Evolutionary conservation across 2,113 vertebrate genomes (phyloP), one percentile per base, ranked within the genome.

Genomic region (Dissostichus mawsoni): DNA sequence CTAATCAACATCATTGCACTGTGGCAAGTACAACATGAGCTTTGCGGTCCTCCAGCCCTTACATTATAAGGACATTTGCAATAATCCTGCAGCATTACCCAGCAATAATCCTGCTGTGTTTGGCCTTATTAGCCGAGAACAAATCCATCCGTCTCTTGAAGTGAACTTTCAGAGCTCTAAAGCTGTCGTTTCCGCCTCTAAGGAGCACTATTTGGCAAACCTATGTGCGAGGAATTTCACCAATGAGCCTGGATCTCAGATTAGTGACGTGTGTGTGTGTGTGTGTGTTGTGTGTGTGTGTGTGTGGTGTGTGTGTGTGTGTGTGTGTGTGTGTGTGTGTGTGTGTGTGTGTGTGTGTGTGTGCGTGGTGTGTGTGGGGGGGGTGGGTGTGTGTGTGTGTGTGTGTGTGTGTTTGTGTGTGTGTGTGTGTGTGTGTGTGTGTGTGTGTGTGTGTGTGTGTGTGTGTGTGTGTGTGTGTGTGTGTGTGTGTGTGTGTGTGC

Each of bases 101-200:
- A 14, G 47, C 62, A 66, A 76, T 73, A 89, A 82, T 87, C 81
- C 68, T 57, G 75, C 73, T 23, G 69, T 83, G 61, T 74, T 85
- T 74, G 69, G 50, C 74, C 62, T 74, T 74, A 76, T 83, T 77
- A 88, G 71, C n/a, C 0, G 20, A 52, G 44, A 65, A 78, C 57
- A 78, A 83, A 66, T 72, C 82, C 74, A 85, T 82, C 81, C 63
- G 33, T 33, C 53, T 72, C 67, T 76, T 81, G 61, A 89, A 77
- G 80, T 12, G 33, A 74, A 81, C 75, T 71, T 78, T 83, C 17
- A 5, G 47, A 76, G 56, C 76, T 72, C 41, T 76, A n/a, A 29
- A 80, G 84, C 68, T 78, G 63, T 83, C 58, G 74, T 79, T 81
- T 88, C 81, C 47, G 4, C n/a, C 41, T 55, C 36, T 48, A 47